Base-by-base conservation (phyloP, 2,797 vertebrate genomes). In the Threskiornis aethiopicus region DNA sequence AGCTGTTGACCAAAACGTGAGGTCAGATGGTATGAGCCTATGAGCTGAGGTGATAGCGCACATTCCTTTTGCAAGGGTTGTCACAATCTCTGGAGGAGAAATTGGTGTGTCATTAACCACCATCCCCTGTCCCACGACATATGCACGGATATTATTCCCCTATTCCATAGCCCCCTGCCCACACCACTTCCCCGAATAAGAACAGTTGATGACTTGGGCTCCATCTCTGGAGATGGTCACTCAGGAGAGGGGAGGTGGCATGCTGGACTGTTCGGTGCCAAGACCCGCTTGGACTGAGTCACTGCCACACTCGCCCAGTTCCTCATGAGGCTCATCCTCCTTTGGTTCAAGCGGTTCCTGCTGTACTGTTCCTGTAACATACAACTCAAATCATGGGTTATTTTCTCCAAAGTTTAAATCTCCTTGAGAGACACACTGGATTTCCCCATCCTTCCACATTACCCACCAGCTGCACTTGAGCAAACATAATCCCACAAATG, bases 301-400 rank as follows among this genome's bases (percentile, higher is more conserved):
- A 29, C 17, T 4, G 5, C 18, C 28, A 31, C 28, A 5, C 10
- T 54, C 0, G 0, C 17, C 12, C 16, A 17, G n/a, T 78, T 84
- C 35, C 14, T 69, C 26, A 33, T 1, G 4, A 64, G 57, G 46
- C 37, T 75, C 6, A 10, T 44, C 5, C 16, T 73, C 31, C 16
- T 31, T 58, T 44, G 16, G 10, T 70, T 75, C 13, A 25, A 37
- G 25, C 35, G 18, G 5, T 62, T 86, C 26, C 47, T 25, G 47
- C 35, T 84, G 11, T 65, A 67, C 47, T 49, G 6, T 67, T 86
- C 31, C 35, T 84, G 11, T 59, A 67, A 51, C 3, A 11, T 41
- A 25, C 10, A 67, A 33, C 54, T 72, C 18, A 55, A n/a, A 62
- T 51, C 11, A 22, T 14, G 16, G 26, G 8, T 52, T 78, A 16